Conservation (phyloP, 64 coral and sea anemone genomes). For the Stylophora pistillata region DNA sequence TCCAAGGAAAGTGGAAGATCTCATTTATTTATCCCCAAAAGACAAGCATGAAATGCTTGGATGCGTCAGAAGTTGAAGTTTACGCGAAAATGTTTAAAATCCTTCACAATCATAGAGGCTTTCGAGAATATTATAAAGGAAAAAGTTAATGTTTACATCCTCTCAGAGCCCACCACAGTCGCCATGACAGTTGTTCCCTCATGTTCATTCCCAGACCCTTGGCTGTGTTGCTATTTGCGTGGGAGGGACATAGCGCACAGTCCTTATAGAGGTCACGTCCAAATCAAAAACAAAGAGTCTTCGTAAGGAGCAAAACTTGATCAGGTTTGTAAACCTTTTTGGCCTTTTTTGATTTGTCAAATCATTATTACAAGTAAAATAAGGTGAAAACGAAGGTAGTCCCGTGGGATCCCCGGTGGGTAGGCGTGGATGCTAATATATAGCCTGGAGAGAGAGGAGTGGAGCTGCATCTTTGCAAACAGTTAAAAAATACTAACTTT, state of each 20-base stretch:
- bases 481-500: too few relatives aligned
- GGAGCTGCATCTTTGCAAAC: too few relatives aligned
- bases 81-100: neutral
- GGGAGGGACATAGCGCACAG: neutral
- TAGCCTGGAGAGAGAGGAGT: too few relatives aligned
- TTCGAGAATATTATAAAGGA: neutral
- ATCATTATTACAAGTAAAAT: too few relatives aligned
- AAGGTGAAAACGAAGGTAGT: too few relatives aligned
- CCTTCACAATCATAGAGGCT: neutral
- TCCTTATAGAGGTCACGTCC: too few relatives aligned
- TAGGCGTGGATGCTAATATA: too few relatives aligned
- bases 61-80: neutral
- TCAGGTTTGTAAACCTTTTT: too few relatives aligned
- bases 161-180: neutral
- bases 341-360: too few relatives aligned
- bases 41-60: neutral
- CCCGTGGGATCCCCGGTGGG: too few relatives aligned
- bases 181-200: conserved; percentile 15
- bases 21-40: neutral
- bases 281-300: too few relatives aligned
- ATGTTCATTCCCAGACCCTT: conserved; percentile 7
- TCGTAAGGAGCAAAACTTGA: too few relatives aligned
- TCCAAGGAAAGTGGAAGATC: neutral
- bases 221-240: neutral
- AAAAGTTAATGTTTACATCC: neutral